These are phyloP conservation scores for Volucella zonaria DNA, from an alignment of 2,888 invertebrate species.

Conservation along the genomic window DNA sequence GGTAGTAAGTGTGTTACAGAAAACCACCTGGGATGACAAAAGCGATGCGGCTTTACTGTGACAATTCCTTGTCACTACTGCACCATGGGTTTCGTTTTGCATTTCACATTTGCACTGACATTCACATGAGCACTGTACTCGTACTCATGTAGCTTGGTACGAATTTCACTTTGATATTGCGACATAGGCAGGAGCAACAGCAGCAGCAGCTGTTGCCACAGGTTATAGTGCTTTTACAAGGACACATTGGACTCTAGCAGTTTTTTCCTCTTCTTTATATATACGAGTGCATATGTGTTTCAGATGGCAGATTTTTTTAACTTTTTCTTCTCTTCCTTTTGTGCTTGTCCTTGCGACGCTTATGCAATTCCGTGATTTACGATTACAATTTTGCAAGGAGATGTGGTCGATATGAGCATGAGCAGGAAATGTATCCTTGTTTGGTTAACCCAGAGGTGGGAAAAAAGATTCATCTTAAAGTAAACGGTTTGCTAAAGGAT, in stretches of 20 bases:
- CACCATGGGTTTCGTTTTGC: constrained; percentile 40
- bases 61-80: constrained; percentile 61
- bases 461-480: too few species aligned
- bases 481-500: too few species aligned
- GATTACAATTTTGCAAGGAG: constrained; percentile 14
- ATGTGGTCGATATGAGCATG: neutral
- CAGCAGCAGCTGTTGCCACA: constrained; percentile 45
- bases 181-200: constrained; percentile 7
- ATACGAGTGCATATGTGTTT: neutral
- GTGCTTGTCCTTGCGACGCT: constrained; percentile 9
- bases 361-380: constrained; percentile 51
- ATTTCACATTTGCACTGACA: constrained; percentile 52
- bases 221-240: constrained; percentile 50
- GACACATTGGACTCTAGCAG: neutral
- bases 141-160: constrained; percentile 47
- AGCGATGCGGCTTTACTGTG: constrained; percentile 50
- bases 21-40: constrained; percentile 29
- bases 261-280: neutral
- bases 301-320: constrained; percentile 1
- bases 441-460: too few species aligned
- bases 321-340: neutral
- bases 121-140: constrained; percentile 26
- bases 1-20: neutral
- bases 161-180: constrained; percentile 57
- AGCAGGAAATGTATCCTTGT: too few species aligned